Conservation (phyloP, 2,113 vertebrate species). For the Cebidichthys violaceus region DNA sequence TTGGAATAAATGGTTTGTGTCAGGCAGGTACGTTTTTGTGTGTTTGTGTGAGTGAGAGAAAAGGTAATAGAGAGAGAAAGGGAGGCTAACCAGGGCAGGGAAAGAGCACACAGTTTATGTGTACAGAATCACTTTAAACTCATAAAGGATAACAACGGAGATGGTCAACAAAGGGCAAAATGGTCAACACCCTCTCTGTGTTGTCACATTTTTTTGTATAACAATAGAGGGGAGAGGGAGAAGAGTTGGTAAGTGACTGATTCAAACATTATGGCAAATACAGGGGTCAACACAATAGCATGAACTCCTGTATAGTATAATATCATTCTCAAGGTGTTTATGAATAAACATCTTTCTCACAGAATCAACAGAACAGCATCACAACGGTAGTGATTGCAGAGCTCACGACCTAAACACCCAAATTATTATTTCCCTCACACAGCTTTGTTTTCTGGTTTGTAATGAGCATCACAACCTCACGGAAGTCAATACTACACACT, state of each 20-base stretch:
- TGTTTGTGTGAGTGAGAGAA: constrained; percentile 6
- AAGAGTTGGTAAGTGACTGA: constrained; percentile 19
- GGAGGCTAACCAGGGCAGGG: constrained; percentile 37
- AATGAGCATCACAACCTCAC: not conserved
- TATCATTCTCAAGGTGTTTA: not conserved
- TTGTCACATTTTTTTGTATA: constrained; percentile 20
- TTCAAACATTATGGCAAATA: constrained; percentile 39
- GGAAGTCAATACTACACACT: not conserved
- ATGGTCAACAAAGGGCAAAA: constrained; percentile 49
- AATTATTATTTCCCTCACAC: not conserved
- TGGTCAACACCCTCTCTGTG: constrained; percentile 25
- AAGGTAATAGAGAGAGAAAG: constrained; percentile 3
- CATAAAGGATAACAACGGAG: constrained; percentile 49
- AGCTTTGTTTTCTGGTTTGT: not conserved
- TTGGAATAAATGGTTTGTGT: constrained; percentile 63
- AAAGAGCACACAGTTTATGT: constrained; percentile 36
- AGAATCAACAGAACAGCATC: not conserved
- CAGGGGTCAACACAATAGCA: constrained; percentile 38
- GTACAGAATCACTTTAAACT: constrained; percentile 38
- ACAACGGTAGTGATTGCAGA: not conserved
- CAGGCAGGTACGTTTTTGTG: constrained; percentile 21
- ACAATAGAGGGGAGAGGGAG: constrained; percentile 8
- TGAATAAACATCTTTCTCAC: constrained; percentile 9
- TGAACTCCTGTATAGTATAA: not conserved
- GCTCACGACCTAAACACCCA: not conserved